phyloP scores from a whole-genome alignment of 2,888 invertebrate genomes.

The Dexiosoma caninum region DNA sequence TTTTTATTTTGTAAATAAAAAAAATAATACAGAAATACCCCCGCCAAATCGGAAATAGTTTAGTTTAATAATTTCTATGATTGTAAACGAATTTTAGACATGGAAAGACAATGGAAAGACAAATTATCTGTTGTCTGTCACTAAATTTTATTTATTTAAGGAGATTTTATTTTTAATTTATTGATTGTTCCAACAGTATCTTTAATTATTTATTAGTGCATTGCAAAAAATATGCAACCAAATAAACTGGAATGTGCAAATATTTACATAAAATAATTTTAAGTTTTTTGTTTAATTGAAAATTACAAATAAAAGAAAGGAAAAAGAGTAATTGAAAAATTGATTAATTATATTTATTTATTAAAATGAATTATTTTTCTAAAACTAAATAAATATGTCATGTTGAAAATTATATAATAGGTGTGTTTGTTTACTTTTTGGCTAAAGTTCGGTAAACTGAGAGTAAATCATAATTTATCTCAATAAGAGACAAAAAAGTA shows the following conservation, averaged over 20 bases:
- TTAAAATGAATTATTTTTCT: slow-evolving; percentile 38
- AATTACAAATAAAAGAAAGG: background rate
- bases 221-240: slow-evolving; percentile 2
- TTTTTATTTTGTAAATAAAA: slow-evolving; percentile 35
- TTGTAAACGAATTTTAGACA: slow-evolving; percentile 1
- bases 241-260: slow-evolving; percentile 53
- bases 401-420: too few species aligned
- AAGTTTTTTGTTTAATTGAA: slow-evolving; percentile 32
- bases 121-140: slow-evolving; percentile 5
- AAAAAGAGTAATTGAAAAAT: background rate
- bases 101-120: background rate
- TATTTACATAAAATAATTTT: slow-evolving; percentile 35
- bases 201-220: slow-evolving; percentile 39
- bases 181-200: slow-evolving; percentile 31
- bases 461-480: too few species aligned
- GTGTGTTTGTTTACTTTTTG: too few species aligned
- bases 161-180: slow-evolving; percentile 25
- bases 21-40: background rate
- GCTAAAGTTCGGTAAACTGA: too few species aligned
- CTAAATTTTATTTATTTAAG: slow-evolving; percentile 24
- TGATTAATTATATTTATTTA: slow-evolving; percentile 4
- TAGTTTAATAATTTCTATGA: slow-evolving; percentile 1
- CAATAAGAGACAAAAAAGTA: too few species aligned
- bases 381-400: slow-evolving; percentile 8
- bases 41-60: slow-evolving; percentile 3